Conservation (phyloP, 1,140 invertebrate genomes). For the Nixonia krombeini region DNA sequence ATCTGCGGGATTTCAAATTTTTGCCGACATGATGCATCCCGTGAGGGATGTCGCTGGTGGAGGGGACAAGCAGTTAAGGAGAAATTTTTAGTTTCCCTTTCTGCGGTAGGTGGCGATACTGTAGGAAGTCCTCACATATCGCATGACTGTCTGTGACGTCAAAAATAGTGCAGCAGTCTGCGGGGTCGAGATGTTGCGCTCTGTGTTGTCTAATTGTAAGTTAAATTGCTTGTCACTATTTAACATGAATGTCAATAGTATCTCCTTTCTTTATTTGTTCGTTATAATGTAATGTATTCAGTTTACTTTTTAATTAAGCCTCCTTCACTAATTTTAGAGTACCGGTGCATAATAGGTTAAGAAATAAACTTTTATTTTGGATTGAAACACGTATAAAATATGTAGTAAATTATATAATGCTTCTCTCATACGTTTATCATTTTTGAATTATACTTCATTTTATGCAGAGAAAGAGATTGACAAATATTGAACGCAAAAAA, state of each 20-base stretch:
- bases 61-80: too few species aligned
- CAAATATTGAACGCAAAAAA: not conserved
- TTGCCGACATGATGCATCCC: too few species aligned
- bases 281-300: slow-evolving; percentile 8
- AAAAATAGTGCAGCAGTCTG: too few species aligned
- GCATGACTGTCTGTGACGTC: too few species aligned
- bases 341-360: not conserved
- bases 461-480: not conserved
- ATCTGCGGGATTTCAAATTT: too few species aligned
- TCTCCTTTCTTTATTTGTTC: not conserved
- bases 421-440: not conserved
- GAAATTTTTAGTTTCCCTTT: too few species aligned
- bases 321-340: not conserved
- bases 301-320: not conserved
- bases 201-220: slow-evolving; percentile 47
- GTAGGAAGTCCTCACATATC: too few species aligned
- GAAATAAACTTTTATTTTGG: not conserved
- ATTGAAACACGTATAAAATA: not conserved
- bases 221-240: slow-evolving; percentile 5
- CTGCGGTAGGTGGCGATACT: too few species aligned
- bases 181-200: slow-evolving; percentile 52
- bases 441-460: not conserved
- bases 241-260: not conserved
- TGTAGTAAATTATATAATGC: not conserved
- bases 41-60: too few species aligned